Percentiles rank a stretch among this genome's conserved stretches.
Conservation (phyloP, 64 coral and sea anemone species). For the Exaiptasia diaphana region DNA sequence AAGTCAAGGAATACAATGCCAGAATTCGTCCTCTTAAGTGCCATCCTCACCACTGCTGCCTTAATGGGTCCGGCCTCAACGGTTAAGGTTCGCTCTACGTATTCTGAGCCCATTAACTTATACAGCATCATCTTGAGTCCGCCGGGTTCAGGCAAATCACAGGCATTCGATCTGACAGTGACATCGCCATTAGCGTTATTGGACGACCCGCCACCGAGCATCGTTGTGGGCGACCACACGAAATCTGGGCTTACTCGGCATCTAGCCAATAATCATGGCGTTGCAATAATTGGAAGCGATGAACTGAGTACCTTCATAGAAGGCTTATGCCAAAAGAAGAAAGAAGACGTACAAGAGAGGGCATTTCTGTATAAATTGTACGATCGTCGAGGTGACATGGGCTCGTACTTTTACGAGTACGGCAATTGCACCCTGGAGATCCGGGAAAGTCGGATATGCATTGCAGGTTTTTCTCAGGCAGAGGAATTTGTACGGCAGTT, state of each 20-base stretch:
- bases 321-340: no score
- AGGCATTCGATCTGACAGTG: not conserved
- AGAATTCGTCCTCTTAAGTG: not conserved
- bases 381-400: not conserved
- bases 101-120: not conserved
- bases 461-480: not conserved
- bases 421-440: not conserved
- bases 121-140: not conserved
- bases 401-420: not conserved
- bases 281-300: no score
- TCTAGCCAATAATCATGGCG: no score
- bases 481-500: not conserved
- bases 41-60: not conserved
- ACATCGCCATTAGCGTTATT: not conserved
- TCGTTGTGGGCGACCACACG: slow-evolving; percentile 3
- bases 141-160: not conserved
- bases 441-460: not conserved
- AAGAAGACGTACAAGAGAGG: no score
- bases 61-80: not conserved
- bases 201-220: not conserved
- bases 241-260: not conserved
- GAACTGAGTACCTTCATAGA: no score
- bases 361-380: no score
- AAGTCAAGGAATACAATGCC: not conserved
- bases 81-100: not conserved